Evolutionary conservation across 2,888 invertebrate species (phyloP), one percentile per base, ranked within the genome.

Genomic region (Drosophila pseudotalamancana): DNA sequence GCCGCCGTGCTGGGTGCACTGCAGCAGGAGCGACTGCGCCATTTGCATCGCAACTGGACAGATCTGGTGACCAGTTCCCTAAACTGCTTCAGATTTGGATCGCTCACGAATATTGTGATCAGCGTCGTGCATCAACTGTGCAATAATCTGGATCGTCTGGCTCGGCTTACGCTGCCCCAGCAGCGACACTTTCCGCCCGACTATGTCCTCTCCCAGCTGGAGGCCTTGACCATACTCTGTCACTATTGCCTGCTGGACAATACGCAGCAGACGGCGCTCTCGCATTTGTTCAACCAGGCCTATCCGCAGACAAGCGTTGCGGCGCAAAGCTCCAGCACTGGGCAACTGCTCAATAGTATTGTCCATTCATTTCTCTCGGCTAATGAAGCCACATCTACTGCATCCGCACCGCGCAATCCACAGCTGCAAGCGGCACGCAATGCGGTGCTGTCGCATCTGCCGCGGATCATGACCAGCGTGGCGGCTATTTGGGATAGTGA

Each of bases 11-110:
- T 96, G 76, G 95, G 94, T 82, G 96, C 97, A 4, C 91, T 97
- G 54, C 95, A 95, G 84, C 90, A 95, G 90, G 93, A 94, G 59
- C 94, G 94, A 63, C 92, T 95, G 91, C 93, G 94, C 42, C 94
- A 95, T 84, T 90, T 96, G 70, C 97, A 97, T 90, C 94, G 95
- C 69, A 95, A 96, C 84, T 97, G 97, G 97, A 94, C 97, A 27
- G 94, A 95, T 65, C 93, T 97, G 90, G 94, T 97, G 6, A 95
- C 96, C 1, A 94, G 95, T 19, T 94, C 96, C 51, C 91, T 97
- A 32, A 97, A 96, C 8, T 97, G 95, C 90, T 94, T 97, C 90
- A 95, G 94, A 34, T 94, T 94, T 39, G 91, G 91, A 0, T 95
- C 96, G 8, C 92, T 97, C 11, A 95, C 96, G 16, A 94, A 95